Evolutionary conservation across 2,888 invertebrate species (phyloP).

Genomic region (Oligia fasciuncula): DNA sequence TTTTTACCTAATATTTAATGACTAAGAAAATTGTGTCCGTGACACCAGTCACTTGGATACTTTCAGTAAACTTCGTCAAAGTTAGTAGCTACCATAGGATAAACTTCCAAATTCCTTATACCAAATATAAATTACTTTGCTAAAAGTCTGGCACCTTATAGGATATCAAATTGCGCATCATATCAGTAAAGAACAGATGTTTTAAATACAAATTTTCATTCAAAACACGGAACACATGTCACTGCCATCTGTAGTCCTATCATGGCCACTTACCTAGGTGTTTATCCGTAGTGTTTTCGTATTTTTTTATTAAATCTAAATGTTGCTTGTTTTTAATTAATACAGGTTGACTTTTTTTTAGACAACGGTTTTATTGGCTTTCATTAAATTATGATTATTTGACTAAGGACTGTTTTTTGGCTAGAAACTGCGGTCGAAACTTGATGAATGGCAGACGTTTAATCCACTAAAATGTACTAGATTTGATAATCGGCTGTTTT

Average conservation of each 20-base stretch:
- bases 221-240: conserved; percentile 67
- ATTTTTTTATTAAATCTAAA: conserved; percentile 52
- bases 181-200: conserved; percentile 68
- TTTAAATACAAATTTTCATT: conserved; percentile 50
- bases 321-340: conserved; percentile 63
- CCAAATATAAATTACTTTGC: background rate
- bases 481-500: conserved; percentile 5
- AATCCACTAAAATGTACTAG: background rate
- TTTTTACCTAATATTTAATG: conserved; percentile 1
- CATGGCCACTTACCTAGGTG: conserved; percentile 75
- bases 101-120: background rate
- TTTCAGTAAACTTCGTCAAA: background rate
- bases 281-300: conserved; percentile 61
- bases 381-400: conserved; percentile 4
- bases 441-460: background rate
- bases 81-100: no score
- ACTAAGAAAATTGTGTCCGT: background rate
- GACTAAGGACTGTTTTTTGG: conserved; percentile 42
- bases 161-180: background rate
- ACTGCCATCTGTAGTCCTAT: conserved; percentile 76
- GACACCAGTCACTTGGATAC: background rate
- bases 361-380: conserved; percentile 26
- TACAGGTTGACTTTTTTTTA: conserved; percentile 33
- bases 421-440: conserved; percentile 14
- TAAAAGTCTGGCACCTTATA: background rate